Conservation (phyloP, 1,140 invertebrate species). For the Solen grandis region DNA sequence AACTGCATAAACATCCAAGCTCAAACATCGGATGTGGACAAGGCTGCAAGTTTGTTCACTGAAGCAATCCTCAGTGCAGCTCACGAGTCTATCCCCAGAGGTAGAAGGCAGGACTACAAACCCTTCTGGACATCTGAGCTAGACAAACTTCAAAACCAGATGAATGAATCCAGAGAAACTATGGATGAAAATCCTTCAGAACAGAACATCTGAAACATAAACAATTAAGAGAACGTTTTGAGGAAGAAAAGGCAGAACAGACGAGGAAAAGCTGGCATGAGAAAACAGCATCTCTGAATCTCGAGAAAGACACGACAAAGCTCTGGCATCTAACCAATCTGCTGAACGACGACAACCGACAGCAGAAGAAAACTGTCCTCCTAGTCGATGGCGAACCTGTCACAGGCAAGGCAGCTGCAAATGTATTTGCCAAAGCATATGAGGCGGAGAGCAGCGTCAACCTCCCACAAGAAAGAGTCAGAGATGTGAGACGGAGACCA, state of each 20-base stretch:
- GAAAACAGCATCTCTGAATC: not conserved
- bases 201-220: not conserved
- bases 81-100: conserved; percentile 6
- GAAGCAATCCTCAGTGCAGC: not conserved
- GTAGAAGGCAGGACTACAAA: not conserved
- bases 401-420: not conserved
- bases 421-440: not conserved
- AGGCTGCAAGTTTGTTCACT: not conserved
- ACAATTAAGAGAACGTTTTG: too few relatives aligned
- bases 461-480: not conserved
- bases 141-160: not conserved
- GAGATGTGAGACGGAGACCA: not conserved
- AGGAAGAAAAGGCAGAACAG: too few relatives aligned
- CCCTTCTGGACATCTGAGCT: not conserved
- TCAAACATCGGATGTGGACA: not conserved
- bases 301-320: conserved; percentile 6
- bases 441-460: not conserved
- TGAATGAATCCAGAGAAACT: conserved; percentile 20
- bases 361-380: not conserved
- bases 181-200: not conserved
- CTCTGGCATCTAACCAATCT: not conserved
- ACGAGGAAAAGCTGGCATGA: not conserved
- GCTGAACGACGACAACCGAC: conserved; percentile 21
- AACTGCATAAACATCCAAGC: not conserved
- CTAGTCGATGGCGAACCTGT: not conserved